Base-by-base conservation (phyloP, 2,888 invertebrate species). In the Temnothorax rugatulus region DNA sequence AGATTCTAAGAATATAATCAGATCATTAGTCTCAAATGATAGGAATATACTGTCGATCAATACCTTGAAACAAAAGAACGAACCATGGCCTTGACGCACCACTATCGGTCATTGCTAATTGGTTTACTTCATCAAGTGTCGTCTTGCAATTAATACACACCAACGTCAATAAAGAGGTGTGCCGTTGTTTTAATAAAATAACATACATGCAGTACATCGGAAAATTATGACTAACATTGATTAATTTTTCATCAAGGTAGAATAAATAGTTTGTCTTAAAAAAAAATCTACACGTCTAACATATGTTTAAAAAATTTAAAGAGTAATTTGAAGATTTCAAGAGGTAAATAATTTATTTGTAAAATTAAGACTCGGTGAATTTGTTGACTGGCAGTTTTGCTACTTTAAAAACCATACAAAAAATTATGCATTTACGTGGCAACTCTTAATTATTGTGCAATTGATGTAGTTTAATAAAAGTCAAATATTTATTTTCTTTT, bases 91-190 rank as follows among this genome's bases (percentile, higher is more conserved):
- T 84, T 76, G 73, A 82, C 52, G 73, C 63, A 54, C n/a, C 64
- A 34, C 71, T 63, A 84, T 84, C 82, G 84, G 54, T 68, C 75
- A 64, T 66, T 77, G 84, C 86, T 90, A 90, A 90, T 90, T 90
- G 84, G 77, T 83, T 89, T 83, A 41, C 84, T 76, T 54, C 84
- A 74, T 83, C 50, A 85, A 84, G 84, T 86, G 87, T 90, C 81
- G 79, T 86, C 84, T 61, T 77, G 86, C 84, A 90, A 89, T 90
- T 87, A 90, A 86, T 89, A 74, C 74, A 54, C 59, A 52, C 18
- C 54, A 71, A 66, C 71, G 25, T 82, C 82, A 90, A 90, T 88
- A 90, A 90, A 90, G 89, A 90, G 89, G 89, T 73, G 89, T 57
- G 86, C 76, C 77, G 44, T 21, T 73, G 44, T 74, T 76, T 86